A percentile compares a stretch with the other conserved stretches of the same genome.
Evolutionary conservation across 2,888 invertebrate species (phyloP).

Genomic region (Helleia helle): DNA sequence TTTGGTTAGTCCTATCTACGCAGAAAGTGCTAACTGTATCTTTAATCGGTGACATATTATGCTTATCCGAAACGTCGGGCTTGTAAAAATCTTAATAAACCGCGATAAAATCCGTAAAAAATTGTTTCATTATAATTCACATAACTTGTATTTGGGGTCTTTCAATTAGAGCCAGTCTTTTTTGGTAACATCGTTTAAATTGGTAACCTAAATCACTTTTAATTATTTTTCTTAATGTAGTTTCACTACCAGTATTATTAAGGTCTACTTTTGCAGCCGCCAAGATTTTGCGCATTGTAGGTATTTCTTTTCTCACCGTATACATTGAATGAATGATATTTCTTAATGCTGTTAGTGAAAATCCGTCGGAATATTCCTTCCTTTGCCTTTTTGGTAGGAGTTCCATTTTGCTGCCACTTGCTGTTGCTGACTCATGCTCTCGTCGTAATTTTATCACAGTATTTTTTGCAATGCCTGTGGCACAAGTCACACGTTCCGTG

Average conservation of each 20-base stretch:
- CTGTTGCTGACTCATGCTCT: conserved; percentile 13
- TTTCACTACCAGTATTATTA: conserved; percentile 19
- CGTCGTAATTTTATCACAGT: conserved; percentile 20
- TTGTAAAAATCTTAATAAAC: too few relatives aligned
- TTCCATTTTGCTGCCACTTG: conserved; percentile 21
- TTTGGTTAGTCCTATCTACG: too few relatives aligned
- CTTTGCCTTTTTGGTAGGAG: conserved; percentile 19
- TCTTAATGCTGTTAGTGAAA: conserved; percentile 18
- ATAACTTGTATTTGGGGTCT: conserved; percentile 19
- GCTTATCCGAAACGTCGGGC: too few relatives aligned
- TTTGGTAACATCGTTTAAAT: conserved; percentile 19
- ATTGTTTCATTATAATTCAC: too few relatives aligned
- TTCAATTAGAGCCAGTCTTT: conserved; percentile 17
- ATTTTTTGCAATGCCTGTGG: conserved; percentile 20
- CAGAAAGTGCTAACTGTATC: too few relatives aligned
- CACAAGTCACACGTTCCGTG: conserved; percentile 17
- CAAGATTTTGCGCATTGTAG: conserved; percentile 22
- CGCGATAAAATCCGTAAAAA: too few relatives aligned
- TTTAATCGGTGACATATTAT: too few relatives aligned
- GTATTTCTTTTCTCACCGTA: conserved; percentile 20
- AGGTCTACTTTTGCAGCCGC: conserved; percentile 21
- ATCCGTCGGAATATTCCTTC: conserved; percentile 19
- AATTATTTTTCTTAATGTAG: conserved; percentile 15
- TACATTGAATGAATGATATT: conserved; percentile 24
- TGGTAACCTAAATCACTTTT: conserved; percentile 14